A percentile compares a stretch with the other conserved stretches of the same genome.
These are phyloP conservation scores for Isichthys henryi DNA, from an alignment of 2,113 vertebrate genomes.

Conservation along the genomic window DNA sequence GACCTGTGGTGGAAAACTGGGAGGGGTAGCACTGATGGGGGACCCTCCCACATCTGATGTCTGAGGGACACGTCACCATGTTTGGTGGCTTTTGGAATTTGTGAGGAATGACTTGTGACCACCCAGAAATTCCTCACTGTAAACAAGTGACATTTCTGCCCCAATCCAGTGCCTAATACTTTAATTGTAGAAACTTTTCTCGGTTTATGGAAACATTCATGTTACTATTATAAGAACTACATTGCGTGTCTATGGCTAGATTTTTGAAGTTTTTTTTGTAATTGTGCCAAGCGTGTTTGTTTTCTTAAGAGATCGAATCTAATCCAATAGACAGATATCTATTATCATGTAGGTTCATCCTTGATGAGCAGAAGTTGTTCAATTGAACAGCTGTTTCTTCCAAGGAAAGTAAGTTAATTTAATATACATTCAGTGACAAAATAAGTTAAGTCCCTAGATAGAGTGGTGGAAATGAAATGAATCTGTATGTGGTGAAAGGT, in stretches of 20 bases:
- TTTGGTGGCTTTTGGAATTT: slow-evolving; percentile 11
- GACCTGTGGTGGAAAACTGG: neutral
- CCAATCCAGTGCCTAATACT: neutral
- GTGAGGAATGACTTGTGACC: slow-evolving; percentile 11
- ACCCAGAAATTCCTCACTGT: slow-evolving; percentile 9
- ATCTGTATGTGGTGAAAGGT: too few species aligned
- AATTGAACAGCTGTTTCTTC: neutral
- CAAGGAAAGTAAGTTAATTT: too few species aligned
- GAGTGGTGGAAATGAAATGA: too few species aligned
- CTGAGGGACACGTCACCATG: neutral
- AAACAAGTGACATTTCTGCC: neutral
- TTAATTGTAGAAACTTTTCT: neutral
- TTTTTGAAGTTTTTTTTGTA: neutral
- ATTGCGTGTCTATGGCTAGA: neutral
- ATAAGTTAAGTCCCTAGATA: too few species aligned
- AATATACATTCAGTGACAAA: too few species aligned
- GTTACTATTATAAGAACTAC: neutral
- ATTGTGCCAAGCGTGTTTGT: neutral
- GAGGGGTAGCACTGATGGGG: neutral
- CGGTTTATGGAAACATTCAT: neutral
- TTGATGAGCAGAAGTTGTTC: neutral
- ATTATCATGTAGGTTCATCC: neutral
- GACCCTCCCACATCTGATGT: neutral
- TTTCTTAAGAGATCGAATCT: neutral
- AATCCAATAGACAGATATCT: neutral